Base-by-base conservation (phyloP, 2,113 vertebrate species). In the Laticauda laticaudata region DNA sequence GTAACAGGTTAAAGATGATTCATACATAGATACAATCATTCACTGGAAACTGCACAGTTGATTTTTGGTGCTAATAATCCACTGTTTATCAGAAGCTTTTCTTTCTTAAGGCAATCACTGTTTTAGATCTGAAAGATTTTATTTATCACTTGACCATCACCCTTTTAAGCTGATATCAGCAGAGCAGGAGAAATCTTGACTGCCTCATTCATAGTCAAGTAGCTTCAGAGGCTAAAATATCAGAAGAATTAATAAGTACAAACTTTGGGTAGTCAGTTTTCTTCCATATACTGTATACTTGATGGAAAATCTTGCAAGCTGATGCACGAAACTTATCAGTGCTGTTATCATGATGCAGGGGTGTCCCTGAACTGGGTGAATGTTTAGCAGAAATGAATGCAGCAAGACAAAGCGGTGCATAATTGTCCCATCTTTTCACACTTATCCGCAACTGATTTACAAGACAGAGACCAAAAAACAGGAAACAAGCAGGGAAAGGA, bases 391-490 rank as follows among this genome's bases (percentile, higher is more conserved):
- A 51, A 61, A 51, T 29, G 9, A 61, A 87, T 87, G 85, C 51
- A 48, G 45, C 4, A 24, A 92, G 53, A n/a, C 34, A 56, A 81
- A 53, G 53, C 69, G 56, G 53, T 56, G 53, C 75, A 86, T 92
- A 92, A 92, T 87, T 87, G 56, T 53, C 26, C 54, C 15, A 64
- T 34, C 56, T 92, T 61, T 92, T 87, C 56, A 61, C 75, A 64
- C 43, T 61, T 61, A 87, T 51, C 43, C 26, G 43, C 45, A 87
- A n/a, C 85, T 61, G 29, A 45, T 59, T 87, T 48, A 57, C 43
- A 51, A 48, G 48, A 23, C 21, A 18, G 24, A 56, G 21, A 87
- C 34, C 18, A 92, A 61, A 14, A 87, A 59, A 91, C 81, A 88
- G 11, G 56, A 51, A 54, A 75, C n/a, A 18, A 11, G 5, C 11